These are phyloP conservation scores for Odontesthes bonariensis DNA, from an alignment of 2,113 vertebrate genomes.

Conservation along the genomic window DNA sequence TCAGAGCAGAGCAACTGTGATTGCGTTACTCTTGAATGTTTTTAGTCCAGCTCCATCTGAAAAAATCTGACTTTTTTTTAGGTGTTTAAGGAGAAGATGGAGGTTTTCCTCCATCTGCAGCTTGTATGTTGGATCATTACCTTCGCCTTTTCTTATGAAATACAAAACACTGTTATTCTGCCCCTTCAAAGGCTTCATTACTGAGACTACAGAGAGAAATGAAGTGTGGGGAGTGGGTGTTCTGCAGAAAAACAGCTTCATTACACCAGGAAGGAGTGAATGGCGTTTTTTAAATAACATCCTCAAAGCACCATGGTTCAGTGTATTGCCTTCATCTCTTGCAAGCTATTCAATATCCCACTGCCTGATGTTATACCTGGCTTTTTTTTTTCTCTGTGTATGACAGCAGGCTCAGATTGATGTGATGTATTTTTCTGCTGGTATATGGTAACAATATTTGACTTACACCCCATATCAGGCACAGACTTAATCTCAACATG, in stretches of 20 bases:
- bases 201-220: conserved; percentile 27
- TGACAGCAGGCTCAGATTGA: conserved; percentile 4
- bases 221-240: conserved; percentile 43
- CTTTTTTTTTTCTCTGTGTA: background rate
- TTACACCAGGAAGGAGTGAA: conserved; percentile 28
- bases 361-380: conserved; percentile 1
- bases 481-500: background rate
- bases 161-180: conserved; percentile 24
- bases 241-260: conserved; percentile 33
- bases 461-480: background rate
- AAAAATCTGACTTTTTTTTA: background rate
- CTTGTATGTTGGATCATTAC: conserved; percentile 20
- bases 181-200: conserved; percentile 45
- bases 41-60: background rate
- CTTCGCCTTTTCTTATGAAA: conserved; percentile 11
- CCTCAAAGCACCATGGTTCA: conserved; percentile 18
- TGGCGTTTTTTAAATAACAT: conserved; percentile 47
- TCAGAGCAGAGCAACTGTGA: background rate
- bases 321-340: conserved; percentile 6
- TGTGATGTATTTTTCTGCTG: background rate
- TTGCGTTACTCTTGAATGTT: conserved; percentile 1
- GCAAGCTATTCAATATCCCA: conserved; percentile 28
- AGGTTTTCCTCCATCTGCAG: conserved; percentile 9
- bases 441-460: conserved; percentile 22
- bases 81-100: background rate